Conservation (phyloP, 1,140 invertebrate species). For the Bombyx mori region ASM3026992v2 NC_085120.1:9091501-9092000, state of each 20-base stretch:
- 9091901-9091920: too few relatives aligned
- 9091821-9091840: too few relatives aligned
- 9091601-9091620: not conserved
- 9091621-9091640: too few relatives aligned
- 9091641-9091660: too few relatives aligned
- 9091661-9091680: not conserved
- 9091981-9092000: too few relatives aligned
- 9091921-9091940: too few relatives aligned
- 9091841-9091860: too few relatives aligned
- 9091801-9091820: not conserved
- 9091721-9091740: conserved; percentile 5
- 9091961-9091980: too few relatives aligned
- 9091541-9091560: conserved; percentile 93
- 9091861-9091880: too few relatives aligned
- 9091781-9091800: not conserved
- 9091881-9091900: too few relatives aligned
- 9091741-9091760: conserved; percentile 12
- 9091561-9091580: conserved; percentile 63
- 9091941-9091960: too few relatives aligned
- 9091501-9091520: conserved; percentile 93
- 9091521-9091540: conserved; percentile 82
- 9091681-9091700: not conserved
- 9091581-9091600: conserved; percentile 17
- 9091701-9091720: conserved; percentile 1
- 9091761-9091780: conserved; percentile 19